These are phyloP conservation scores for Lymantria monacha DNA, from an alignment of 2,888 invertebrate genomes.

Conservation along the genomic window DNA sequence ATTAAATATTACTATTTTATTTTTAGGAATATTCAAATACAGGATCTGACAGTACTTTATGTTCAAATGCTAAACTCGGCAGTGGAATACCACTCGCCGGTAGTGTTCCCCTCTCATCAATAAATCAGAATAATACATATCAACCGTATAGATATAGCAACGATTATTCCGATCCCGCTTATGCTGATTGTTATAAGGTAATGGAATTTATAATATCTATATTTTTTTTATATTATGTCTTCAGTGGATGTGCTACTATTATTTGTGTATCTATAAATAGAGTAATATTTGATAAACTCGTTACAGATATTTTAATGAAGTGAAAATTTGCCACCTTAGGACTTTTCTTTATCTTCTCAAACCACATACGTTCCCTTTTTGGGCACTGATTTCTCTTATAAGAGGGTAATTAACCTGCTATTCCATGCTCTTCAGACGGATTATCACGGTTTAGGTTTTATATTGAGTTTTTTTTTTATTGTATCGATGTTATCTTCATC, in stretches of 20 bases:
- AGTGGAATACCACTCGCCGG: conserved; percentile 89
- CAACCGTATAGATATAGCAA: conserved; percentile 84
- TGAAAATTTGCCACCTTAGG: too few species aligned
- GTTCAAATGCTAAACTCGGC: conserved; percentile 75
- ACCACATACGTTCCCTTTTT: too few species aligned
- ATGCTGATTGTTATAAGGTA: conserved; percentile 88
- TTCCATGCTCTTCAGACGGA: too few species aligned
- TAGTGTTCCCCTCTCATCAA: conserved; percentile 87
- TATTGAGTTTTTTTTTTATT: too few species aligned
- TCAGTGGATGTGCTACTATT: conserved; percentile 9
- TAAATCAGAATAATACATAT: conserved; percentile 79
- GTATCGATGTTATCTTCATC: too few species aligned
- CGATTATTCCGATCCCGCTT: conserved; percentile 90
- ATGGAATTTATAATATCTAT: conserved; percentile 31
- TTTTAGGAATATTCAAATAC: conserved; percentile 83
- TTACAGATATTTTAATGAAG: too few species aligned
- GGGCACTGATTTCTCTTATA: too few species aligned
- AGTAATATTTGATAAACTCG: too few species aligned
- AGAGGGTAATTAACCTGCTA: too few species aligned
- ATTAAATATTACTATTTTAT: conserved; percentile 2
- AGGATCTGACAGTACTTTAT: conserved; percentile 81
- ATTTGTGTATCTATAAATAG: background rate
- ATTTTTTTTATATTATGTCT: conserved; percentile 29
- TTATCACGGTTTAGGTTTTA: too few species aligned
- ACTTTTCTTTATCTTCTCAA: too few species aligned